Evolutionary conservation across 2,113 vertebrate species (phyloP).

Genomic region (Melanerpes aurifrons): DNA sequence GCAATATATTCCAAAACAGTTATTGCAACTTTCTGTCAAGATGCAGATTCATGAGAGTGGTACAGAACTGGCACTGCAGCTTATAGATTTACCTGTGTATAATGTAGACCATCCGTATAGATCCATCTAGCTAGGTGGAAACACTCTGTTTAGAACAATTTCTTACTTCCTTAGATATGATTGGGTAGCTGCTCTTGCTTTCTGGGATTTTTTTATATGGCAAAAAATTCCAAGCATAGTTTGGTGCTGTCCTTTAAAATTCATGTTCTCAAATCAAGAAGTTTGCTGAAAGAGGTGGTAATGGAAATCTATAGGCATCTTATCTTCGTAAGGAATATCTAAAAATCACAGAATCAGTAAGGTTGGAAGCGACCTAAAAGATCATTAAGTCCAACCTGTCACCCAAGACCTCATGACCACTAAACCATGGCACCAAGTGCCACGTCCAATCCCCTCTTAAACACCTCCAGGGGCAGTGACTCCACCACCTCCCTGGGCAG

Average conservation of each 20-base stretch:
- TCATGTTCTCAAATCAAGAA: background rate
- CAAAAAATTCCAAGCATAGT: background rate
- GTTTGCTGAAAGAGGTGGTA: background rate
- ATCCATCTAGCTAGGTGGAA: background rate
- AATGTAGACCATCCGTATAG: background rate
- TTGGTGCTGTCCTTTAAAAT: background rate
- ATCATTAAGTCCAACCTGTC: too few species aligned
- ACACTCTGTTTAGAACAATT: background rate
- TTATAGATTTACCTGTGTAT: background rate
- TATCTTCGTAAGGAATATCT: background rate
- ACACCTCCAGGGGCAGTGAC: too few species aligned
- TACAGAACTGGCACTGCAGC: background rate
- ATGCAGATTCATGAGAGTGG: accelerated
- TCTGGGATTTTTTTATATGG: background rate
- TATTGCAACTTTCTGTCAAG: background rate
- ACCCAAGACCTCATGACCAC: too few species aligned
- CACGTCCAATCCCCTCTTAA: too few species aligned
- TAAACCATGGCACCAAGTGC: too few species aligned
- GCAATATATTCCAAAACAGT: background rate
- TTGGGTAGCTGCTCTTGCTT: background rate
- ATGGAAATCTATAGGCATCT: background rate
- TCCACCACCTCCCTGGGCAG: too few species aligned
- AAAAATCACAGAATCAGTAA: too few species aligned
- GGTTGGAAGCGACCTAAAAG: too few species aligned
- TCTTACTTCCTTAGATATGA: background rate